Evolutionary conservation across 2,888 invertebrate genomes (phyloP).

Genomic region (Drepanosiphum platanoidis): DNA sequence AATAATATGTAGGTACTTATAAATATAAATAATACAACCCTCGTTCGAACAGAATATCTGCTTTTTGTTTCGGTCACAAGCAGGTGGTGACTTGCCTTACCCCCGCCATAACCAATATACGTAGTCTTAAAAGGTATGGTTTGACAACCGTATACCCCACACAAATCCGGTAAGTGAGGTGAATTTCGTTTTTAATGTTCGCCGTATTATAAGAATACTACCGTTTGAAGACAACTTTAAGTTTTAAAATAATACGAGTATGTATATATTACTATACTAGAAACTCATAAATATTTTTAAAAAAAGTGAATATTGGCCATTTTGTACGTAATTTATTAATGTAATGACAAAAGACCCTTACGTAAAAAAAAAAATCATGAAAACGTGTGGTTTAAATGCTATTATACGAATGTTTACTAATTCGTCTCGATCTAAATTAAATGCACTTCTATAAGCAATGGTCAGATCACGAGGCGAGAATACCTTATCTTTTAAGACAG

Average conservation of each 20-base stretch:
- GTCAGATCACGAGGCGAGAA: no score
- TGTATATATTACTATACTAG: neutral
- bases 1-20: neutral
- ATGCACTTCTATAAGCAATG: no score
- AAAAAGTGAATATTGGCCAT: neutral
- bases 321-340: no score
- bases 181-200: neutral
- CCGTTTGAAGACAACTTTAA: neutral
- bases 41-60: neutral
- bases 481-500: no score
- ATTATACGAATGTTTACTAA: no score
- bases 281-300: neutral
- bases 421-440: no score
- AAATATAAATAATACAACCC: neutral
- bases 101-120: neutral
- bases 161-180: neutral
- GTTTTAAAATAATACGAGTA: neutral
- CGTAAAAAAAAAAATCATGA: no score
- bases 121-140: neutral
- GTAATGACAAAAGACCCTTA: no score
- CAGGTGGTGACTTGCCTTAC: conserved; percentile 4
- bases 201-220: no score
- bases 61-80: neutral
- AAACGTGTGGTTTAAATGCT: no score
- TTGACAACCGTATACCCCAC: neutral